Percentiles rank a stretch among this genome's conserved stretches.
Conservation (phyloP, 2,888 invertebrate species). For the Diachrysia chrysitis region DNA sequence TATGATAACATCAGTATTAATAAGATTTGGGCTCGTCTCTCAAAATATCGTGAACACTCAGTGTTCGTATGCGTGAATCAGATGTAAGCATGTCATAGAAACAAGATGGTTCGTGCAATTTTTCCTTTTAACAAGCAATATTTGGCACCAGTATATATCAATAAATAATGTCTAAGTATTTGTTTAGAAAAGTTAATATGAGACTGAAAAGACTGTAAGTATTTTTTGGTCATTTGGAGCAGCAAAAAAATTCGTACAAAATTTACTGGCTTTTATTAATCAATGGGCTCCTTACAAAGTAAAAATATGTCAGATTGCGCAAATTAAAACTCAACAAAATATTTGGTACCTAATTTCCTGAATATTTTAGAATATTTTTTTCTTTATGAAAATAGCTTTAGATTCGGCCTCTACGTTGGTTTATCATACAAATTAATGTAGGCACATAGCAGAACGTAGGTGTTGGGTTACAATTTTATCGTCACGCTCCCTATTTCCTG, state of each 20-base stretch:
- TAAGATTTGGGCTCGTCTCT: constrained; percentile 38
- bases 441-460: background rate
- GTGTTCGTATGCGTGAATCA: constrained; percentile 37
- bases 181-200: no score
- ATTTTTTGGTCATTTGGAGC: no score
- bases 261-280: no score
- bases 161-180: background rate
- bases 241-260: no score
- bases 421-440: background rate
- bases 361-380: no score
- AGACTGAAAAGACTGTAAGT: no score
- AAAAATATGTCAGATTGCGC: no score
- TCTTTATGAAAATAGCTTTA: no score
- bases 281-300: no score
- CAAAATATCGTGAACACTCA: constrained; percentile 40
- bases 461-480: background rate
- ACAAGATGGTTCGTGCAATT: background rate
- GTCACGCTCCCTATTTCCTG: constrained; percentile 3
- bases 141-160: background rate
- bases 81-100: constrained; percentile 15
- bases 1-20: constrained; percentile 43
- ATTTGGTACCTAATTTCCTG: no score
- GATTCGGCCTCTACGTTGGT: background rate
- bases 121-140: background rate
- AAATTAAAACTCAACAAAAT: no score